These are phyloP conservation scores for Arenaria interpres DNA, from an alignment of 2,113 vertebrate species.

Conservation along the genomic window DNA sequence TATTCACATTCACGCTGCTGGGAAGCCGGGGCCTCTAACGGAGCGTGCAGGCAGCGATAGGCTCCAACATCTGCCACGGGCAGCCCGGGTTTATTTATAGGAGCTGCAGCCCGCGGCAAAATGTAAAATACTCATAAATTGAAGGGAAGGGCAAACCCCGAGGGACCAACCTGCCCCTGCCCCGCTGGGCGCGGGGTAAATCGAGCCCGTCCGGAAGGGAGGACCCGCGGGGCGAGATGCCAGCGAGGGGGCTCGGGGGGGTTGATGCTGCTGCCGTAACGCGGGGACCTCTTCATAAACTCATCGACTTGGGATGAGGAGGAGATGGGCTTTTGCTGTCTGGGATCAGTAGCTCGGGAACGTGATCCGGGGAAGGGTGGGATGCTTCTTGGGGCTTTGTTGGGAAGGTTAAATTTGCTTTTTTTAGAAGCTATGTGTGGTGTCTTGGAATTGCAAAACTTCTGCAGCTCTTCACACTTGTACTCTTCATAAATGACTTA, in stretches of 20 bases:
- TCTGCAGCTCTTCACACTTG: constrained; percentile 50
- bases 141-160: neutral
- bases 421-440: constrained; percentile 37
- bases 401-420: constrained; percentile 38
- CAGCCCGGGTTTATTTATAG: constrained; percentile 38
- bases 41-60: neutral
- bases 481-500: constrained; percentile 42
- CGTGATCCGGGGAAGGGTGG: neutral
- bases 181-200: neutral
- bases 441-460: constrained; percentile 54
- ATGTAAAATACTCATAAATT: neutral
- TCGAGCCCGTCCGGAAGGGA: neutral
- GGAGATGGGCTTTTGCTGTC: neutral
- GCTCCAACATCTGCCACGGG: constrained; percentile 19
- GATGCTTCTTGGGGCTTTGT: constrained; percentile 12
- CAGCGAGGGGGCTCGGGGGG: neutral
- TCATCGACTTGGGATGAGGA: neutral
- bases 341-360: neutral
- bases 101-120: neutral
- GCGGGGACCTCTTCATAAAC: neutral
- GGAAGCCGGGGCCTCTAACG: neutral
- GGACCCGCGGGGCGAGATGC: neutral
- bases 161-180: neutral
- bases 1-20: neutral
- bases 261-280: neutral